phyloP scores from a whole-genome alignment of 2,888 invertebrate species.

The Rhodophaea formosa region DNA sequence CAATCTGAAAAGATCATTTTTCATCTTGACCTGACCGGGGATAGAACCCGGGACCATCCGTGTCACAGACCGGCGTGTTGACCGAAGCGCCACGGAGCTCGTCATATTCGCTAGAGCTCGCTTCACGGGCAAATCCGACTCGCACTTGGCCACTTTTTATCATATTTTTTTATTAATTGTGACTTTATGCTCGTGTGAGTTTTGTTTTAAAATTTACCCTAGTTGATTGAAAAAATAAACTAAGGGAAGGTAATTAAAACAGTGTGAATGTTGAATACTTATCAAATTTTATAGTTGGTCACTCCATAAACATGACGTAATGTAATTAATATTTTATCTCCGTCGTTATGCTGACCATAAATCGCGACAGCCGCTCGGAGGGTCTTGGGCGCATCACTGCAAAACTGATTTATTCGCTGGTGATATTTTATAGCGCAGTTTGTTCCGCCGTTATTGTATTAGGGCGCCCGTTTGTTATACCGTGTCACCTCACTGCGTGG shows the following conservation, averaged over 20 bases:
- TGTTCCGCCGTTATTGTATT: slow-evolving; percentile 85
- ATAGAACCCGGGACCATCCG: too few species aligned
- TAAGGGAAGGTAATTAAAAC: not conserved
- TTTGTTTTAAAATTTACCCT: too few species aligned
- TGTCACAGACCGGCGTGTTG: too few species aligned
- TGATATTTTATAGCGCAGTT: slow-evolving; percentile 85
- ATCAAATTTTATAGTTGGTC: slow-evolving; percentile 11
- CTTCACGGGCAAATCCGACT: too few species aligned
- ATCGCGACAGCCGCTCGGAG: slow-evolving; percentile 65
- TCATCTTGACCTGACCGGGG: too few species aligned
- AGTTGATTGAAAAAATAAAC: slow-evolving; percentile 7
- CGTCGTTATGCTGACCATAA: slow-evolving; percentile 69
- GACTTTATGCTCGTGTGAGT: too few species aligned
- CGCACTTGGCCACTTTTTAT: too few species aligned
- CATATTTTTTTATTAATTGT: too few species aligned
- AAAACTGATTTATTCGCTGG: slow-evolving; percentile 83
- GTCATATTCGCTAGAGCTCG: too few species aligned
- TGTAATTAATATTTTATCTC: slow-evolving; percentile 74
- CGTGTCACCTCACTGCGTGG: slow-evolving; percentile 41
- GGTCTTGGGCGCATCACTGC: slow-evolving; percentile 62
- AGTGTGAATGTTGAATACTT: not conserved
- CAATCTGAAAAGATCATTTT: too few species aligned
- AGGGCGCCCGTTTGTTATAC: slow-evolving; percentile 80
- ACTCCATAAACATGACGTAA: slow-evolving; percentile 34
- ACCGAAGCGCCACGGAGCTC: too few species aligned